phyloP scores from a whole-genome alignment of 2,888 invertebrate genomes.

The Stenodema calcarata region DNA sequence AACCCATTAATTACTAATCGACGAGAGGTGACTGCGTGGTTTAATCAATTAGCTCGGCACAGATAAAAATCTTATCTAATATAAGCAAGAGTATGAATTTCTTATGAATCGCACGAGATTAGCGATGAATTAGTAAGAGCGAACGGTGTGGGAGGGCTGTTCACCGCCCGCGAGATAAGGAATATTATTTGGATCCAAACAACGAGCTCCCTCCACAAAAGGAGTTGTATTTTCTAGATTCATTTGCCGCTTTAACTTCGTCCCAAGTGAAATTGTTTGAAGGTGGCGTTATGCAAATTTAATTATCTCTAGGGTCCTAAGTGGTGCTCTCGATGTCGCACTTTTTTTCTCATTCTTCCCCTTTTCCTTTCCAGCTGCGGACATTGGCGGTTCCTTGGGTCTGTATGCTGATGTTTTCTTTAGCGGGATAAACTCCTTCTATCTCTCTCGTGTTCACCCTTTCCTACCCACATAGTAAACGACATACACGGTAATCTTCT shows the following conservation, averaged over 20 bases:
- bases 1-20: background rate
- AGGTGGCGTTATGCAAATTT: constrained; percentile 20
- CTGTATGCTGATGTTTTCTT: background rate
- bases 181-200: background rate
- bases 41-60: background rate
- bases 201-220: background rate
- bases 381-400: background rate
- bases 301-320: constrained; percentile 14
- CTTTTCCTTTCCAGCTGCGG: background rate
- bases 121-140: background rate
- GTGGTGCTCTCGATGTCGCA: constrained; percentile 21
- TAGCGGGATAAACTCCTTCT: background rate
- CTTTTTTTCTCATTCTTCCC: background rate
- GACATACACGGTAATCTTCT: background rate
- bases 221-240: background rate
- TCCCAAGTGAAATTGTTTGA: constrained; percentile 10
- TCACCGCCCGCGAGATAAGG: background rate
- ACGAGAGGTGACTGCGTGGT: background rate
- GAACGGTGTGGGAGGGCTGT: background rate
- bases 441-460: background rate
- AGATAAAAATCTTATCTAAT: background rate
- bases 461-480: background rate
- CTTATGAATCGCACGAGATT: background rate
- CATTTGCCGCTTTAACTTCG: constrained; percentile 3
- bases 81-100: background rate